Conservation (phyloP, 2,888 invertebrate species). For the Diaperis boleti region DNA sequence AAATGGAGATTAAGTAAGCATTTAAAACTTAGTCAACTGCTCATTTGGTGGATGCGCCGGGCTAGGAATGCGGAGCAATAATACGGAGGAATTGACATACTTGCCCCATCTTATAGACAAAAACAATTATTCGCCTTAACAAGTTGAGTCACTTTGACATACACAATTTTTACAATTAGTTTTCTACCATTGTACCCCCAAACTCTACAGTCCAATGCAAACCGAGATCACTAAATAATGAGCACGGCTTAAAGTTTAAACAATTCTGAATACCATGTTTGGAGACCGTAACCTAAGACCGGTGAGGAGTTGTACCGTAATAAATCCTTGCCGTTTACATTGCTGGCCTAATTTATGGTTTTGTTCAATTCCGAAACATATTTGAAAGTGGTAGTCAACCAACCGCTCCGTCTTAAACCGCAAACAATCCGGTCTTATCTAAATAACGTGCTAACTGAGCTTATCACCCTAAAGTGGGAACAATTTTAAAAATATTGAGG, state of each 20-base stretch:
- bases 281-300: conserved; percentile 12
- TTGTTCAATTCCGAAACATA: conserved; percentile 4
- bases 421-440: neutral
- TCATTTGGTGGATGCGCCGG: conserved; percentile 18
- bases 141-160: too few species aligned
- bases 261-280: conserved; percentile 6
- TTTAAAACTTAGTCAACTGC: neutral
- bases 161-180: too few species aligned
- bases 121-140: too few species aligned
- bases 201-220: neutral
- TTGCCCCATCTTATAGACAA: too few species aligned
- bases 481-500: conserved; percentile 5
- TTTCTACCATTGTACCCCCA: too few species aligned
- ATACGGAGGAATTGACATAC: neutral
- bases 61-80: neutral
- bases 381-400: neutral
- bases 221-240: neutral
- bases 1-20: conserved; percentile 10
- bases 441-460: neutral
- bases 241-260: conserved; percentile 7
- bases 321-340: conserved; percentile 18
- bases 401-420: neutral
- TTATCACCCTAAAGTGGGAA: too few species aligned
- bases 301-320: conserved; percentile 12
- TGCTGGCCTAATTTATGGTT: conserved; percentile 16